Evolutionary conservation across 2,888 invertebrate species (phyloP).

Genomic region (Tachystola acroxantha): DNA sequence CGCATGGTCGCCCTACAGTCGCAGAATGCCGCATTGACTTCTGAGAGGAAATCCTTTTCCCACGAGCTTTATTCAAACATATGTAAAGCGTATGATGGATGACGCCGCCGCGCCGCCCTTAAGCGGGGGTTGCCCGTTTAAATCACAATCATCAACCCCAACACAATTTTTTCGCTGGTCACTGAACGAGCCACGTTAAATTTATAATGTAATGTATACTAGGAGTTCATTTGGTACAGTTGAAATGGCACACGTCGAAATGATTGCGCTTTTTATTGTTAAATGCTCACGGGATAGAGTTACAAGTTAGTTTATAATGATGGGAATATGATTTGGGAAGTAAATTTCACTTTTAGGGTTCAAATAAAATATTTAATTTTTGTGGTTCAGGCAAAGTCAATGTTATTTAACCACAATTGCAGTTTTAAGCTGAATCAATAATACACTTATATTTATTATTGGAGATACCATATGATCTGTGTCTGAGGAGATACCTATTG

Average conservation of each 20-base stretch:
- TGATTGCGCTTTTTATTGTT: slow-evolving; percentile 67
- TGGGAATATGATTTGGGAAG: slow-evolving; percentile 14
- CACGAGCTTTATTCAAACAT: slow-evolving; percentile 79
- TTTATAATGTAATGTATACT: slow-evolving; percentile 72
- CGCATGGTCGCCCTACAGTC: slow-evolving; percentile 49
- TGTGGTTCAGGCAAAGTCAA: no score
- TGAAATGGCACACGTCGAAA: slow-evolving; percentile 62
- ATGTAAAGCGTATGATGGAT: slow-evolving; percentile 80
- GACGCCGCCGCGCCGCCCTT: slow-evolving; percentile 38
- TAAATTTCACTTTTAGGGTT: slow-evolving; percentile 27
- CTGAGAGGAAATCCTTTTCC: slow-evolving; percentile 78
- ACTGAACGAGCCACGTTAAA: slow-evolving; percentile 54
- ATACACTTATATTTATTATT: no score
- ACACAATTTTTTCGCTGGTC: slow-evolving; percentile 66
- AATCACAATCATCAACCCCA: slow-evolving; percentile 68
- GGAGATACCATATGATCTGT: no score
- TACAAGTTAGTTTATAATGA: slow-evolving; percentile 27
- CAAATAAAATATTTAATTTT: background rate
- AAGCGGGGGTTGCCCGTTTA: slow-evolving; percentile 64
- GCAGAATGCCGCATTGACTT: slow-evolving; percentile 66
- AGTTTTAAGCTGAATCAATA: no score
- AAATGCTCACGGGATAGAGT: slow-evolving; percentile 47
- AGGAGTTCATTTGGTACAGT: slow-evolving; percentile 51
- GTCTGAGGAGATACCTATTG: no score
- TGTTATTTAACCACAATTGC: no score